Evolutionary conservation across 1,140 invertebrate genomes (phyloP).

Genomic region (Bacillus rossius): DNA sequence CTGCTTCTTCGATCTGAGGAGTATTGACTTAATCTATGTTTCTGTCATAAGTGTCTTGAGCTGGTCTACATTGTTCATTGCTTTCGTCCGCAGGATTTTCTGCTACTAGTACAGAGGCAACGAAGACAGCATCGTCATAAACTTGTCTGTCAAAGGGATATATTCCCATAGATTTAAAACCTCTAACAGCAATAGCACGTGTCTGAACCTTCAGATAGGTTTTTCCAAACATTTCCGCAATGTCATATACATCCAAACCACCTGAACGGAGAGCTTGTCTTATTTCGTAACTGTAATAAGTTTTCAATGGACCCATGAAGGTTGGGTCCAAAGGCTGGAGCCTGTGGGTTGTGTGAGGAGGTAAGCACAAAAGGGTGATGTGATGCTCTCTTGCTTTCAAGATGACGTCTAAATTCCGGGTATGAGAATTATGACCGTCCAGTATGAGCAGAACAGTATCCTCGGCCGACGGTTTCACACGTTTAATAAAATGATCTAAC

Average conservation of each 20-base stretch:
- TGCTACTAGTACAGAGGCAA: too few species aligned
- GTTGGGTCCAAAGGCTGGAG: constrained; percentile 36
- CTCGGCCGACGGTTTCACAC: constrained; percentile 17
- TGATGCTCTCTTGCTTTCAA: constrained; percentile 27
- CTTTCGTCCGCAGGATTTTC: too few species aligned
- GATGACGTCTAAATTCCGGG: constrained; percentile 22
- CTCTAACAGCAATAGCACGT: constrained; percentile 30
- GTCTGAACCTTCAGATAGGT: too few species aligned
- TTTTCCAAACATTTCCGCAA: constrained; percentile 24
- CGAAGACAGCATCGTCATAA: too few species aligned
- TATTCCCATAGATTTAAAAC: too few species aligned
- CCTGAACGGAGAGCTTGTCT: too few species aligned
- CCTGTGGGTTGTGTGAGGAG: constrained; percentile 37
- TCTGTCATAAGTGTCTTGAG: too few species aligned
- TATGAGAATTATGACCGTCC: constrained; percentile 29
- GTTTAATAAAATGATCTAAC: constrained; percentile 37
- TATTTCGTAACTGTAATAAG: constrained; percentile 24
- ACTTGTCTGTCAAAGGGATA: too few species aligned
- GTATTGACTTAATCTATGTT: too few species aligned
- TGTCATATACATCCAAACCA: constrained; percentile 28
- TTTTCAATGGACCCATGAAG: constrained; percentile 30
- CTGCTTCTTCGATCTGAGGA: too few species aligned
- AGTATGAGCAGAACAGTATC: constrained; percentile 19
- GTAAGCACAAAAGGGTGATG: constrained; percentile 38
- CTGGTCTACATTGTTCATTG: too few species aligned